These are phyloP conservation scores for Macrosiphum euphorbiae DNA, from an alignment of 2,888 invertebrate species.

Conservation along the genomic window DNA sequence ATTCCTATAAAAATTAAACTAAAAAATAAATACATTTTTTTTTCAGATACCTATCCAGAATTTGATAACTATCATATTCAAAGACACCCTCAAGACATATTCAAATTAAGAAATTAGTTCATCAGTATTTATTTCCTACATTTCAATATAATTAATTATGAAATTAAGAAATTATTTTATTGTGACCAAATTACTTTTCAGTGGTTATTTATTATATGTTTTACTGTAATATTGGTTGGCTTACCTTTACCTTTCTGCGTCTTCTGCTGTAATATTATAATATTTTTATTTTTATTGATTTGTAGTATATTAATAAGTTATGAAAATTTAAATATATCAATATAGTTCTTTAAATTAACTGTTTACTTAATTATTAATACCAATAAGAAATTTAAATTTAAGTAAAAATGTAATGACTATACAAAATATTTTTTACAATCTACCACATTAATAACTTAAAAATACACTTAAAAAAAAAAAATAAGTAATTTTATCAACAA, in stretches of 20 bases:
- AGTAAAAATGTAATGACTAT: not conserved
- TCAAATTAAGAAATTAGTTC: not conserved
- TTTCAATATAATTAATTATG: not conserved
- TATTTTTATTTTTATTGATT: not conserved
- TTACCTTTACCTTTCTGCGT: not conserved
- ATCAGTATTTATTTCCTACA: not conserved
- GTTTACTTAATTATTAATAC: not conserved
- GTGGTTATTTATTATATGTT: not conserved
- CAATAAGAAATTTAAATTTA: not conserved
- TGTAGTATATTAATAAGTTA: not conserved
- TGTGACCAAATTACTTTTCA: not conserved
- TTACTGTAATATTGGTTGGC: not conserved
- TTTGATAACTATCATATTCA: not conserved
- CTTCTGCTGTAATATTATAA: not conserved
- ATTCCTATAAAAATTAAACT: too few relatives aligned
- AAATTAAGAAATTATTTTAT: not conserved
- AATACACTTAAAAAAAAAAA: not conserved
- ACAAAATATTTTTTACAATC: too few relatives aligned
- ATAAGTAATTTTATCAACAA: not conserved
- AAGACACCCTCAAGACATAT: too few relatives aligned
- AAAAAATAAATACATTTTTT: too few relatives aligned
- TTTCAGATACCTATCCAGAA: not conserved
- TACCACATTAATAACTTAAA: not conserved
- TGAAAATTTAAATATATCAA: not conserved
- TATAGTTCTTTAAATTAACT: not conserved